These are phyloP conservation scores for Anolis carolinensis DNA, from an alignment of 2,113 vertebrate species.

Conservation along the genomic window DNA sequence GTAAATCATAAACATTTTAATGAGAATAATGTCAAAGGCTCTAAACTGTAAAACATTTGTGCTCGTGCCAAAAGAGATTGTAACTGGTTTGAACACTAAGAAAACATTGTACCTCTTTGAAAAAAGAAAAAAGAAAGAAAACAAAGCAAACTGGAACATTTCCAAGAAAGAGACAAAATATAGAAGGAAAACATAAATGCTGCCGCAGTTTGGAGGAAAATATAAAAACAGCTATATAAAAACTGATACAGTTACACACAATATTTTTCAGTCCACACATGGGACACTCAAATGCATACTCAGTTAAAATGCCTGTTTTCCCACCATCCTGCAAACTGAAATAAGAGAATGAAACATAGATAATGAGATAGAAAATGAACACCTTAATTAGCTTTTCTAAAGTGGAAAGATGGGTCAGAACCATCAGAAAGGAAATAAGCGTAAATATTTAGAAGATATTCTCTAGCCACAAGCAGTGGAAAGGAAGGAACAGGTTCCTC, in stretches of 20 bases:
- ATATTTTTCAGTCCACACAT: background rate
- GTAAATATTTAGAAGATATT: too few species aligned
- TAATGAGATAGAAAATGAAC: too few species aligned
- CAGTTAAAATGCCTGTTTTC: background rate
- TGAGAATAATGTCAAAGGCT: background rate
- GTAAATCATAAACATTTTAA: conserved; percentile 25
- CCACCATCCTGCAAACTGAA: background rate
- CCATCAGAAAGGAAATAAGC: too few species aligned
- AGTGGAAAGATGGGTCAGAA: too few species aligned
- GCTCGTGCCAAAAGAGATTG: background rate
- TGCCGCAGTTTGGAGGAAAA: background rate
- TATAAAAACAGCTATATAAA: background rate
- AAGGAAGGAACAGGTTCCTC: too few species aligned
- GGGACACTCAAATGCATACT: background rate
- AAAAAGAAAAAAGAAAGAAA: too few species aligned
- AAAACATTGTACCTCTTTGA: background rate
- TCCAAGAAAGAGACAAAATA: background rate
- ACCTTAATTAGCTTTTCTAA: too few species aligned
- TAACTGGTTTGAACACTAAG: background rate
- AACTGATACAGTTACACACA: background rate
- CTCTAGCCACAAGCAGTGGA: too few species aligned
- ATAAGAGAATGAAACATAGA: too few species aligned
- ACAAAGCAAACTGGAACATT: background rate
- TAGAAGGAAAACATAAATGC: background rate
- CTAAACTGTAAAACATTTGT: conserved; percentile 12